Base-by-base conservation (phyloP, 2,113 vertebrate species). In the Merops nubicus region DNA sequence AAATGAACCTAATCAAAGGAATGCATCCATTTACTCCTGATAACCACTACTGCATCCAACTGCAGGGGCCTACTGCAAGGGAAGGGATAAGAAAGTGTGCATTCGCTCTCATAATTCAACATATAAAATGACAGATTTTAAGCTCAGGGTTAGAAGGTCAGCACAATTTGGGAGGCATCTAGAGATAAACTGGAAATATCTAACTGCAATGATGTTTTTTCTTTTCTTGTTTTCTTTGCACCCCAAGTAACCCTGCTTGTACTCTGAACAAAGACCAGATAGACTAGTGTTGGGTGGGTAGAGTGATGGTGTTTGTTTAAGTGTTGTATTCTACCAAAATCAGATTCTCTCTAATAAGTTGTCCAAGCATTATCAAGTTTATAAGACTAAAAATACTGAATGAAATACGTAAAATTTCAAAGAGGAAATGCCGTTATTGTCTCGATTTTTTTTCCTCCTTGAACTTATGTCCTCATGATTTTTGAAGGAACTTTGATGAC, bases 1-100 rank as follows among this genome's bases (percentile, higher is more conserved):
- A 85, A 73, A 87, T 31, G 28, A 86, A 93, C 63, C 36, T 82
- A 91, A 92, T 86, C 64, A 88, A 83, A 91, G 25, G 31, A 94
- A 59, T 34, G 72, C 15, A 86, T 70, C 23, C 60, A 64, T 79
- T 88, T 45, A 36, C 9, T 85, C 25, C 33, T 69, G 53, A 64
- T 36, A 75, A 87, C 89, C 21, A 45, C 26, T 29, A 19, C 43
- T 54, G 56, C 14, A 33, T 6, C 14, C 45, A 80, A 31, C 12
- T 77, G 11, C 31, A 85, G 28, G 21, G 33, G 36, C 31, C 64
- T 19, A 73, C 33, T 20, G n/a, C 34, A 89, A 23, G 7, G 17
- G 15, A 69, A 9, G 3, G 33, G 48, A 86, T 54, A 19, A 68
- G n/a, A 77, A 83, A 81, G 13, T 5, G 15, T 28, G 21, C n/a